Conservation (phyloP, 2,888 invertebrate species). For the Agrilus mali region DNA sequence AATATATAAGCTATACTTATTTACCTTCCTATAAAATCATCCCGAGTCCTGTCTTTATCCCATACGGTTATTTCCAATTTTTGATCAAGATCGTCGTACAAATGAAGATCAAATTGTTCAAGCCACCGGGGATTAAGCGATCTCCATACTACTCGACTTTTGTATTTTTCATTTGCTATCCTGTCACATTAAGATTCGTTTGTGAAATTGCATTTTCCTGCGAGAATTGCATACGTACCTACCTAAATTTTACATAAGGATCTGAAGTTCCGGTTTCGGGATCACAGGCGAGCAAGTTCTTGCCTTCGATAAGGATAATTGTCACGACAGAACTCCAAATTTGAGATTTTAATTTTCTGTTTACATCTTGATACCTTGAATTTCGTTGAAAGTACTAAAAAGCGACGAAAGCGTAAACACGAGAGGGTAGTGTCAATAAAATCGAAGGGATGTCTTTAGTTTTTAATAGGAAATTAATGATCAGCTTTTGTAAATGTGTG, state of each 20-base stretch:
- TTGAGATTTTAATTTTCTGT: conserved; percentile 78
- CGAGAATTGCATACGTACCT: conserved; percentile 8
- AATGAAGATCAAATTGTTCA: conserved; percentile 93
- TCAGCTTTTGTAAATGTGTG: too few relatives aligned
- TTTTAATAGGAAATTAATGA: too few relatives aligned
- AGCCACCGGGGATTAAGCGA: conserved; percentile 84
- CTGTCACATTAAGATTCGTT: conserved; percentile 35
- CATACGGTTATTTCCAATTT: conserved; percentile 83
- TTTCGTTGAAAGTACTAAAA: conserved; percentile 66
- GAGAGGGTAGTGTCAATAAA: background rate
- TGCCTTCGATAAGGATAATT: conserved; percentile 91
- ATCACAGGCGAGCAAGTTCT: conserved; percentile 77
- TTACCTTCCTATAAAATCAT: conserved; percentile 76
- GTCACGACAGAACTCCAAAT: conserved; percentile 97
- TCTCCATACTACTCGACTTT: conserved; percentile 81
- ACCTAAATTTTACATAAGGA: conserved; percentile 94
- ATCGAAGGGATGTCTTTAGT: background rate
- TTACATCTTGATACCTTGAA: conserved; percentile 65
- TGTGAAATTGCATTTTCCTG: conserved; percentile 2
- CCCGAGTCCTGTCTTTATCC: conserved; percentile 78
- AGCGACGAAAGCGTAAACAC: conserved; percentile 6
- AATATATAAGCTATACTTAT: too few relatives aligned
- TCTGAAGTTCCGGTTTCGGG: conserved; percentile 80
- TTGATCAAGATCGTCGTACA: conserved; percentile 89
- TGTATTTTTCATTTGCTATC: conserved; percentile 94